phyloP scores from a whole-genome alignment of 2,113 vertebrate species.

The Pterocles gutturalis region DNA sequence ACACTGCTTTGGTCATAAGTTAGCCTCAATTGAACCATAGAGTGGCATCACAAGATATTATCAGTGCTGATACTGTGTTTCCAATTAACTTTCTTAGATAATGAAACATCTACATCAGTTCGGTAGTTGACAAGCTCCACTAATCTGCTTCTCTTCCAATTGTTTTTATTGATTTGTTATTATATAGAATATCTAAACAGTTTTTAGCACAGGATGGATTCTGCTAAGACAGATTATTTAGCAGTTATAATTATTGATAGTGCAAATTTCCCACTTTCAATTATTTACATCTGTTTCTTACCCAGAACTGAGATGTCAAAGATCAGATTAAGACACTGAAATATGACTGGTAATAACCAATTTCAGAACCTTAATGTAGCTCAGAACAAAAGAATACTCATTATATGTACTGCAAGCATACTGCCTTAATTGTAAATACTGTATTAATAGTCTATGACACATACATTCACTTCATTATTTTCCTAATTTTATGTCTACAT shows the following conservation, averaged over 20 bases:
- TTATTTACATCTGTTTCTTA: neutral
- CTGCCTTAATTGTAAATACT: neutral
- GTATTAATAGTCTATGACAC: neutral
- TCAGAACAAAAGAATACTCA: neutral
- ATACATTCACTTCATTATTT: neutral
- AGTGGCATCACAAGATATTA: neutral
- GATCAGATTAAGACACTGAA: slow-evolving; percentile 38
- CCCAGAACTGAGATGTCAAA: neutral
- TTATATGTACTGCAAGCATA: neutral
- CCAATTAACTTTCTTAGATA: neutral
- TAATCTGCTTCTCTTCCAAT: neutral
- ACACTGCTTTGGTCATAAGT: neutral
- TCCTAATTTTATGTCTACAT: neutral
- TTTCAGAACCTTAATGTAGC: neutral
- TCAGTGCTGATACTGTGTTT: neutral
- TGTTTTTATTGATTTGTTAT: neutral
- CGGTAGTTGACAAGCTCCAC: neutral
- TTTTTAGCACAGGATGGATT: neutral
- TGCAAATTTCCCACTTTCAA: neutral
- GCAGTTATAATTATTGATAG: neutral
- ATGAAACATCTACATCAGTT: neutral
- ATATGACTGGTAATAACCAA: neutral
- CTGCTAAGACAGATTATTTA: neutral
- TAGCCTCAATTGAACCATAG: neutral
- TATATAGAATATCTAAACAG: neutral